Evolutionary conservation across 1,140 invertebrate genomes (phyloP), one percentile per base, ranked within the genome.

Genomic region (Gryllus bimaculatus): DNA sequence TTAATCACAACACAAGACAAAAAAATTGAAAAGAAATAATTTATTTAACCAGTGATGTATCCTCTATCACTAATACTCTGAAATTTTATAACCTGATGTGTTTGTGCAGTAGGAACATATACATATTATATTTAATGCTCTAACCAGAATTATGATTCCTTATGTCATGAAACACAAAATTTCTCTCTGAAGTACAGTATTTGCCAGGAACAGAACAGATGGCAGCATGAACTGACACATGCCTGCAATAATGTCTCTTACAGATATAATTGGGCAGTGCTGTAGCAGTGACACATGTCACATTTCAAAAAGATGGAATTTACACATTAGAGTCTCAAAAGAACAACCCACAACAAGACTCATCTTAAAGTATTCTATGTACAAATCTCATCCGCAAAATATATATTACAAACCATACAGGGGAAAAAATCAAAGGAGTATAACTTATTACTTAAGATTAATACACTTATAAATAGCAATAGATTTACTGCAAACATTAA

Each of bases 381-480:
- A 66, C 54, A 66, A 66, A 13, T 13, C 54, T 66, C 10, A 39
- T 13, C 54, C 10, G 54, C 54, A 18, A 13, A 66, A 66, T 18
- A 66, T 66, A 66, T 66, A 66, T 66, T 66, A 66, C 54, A 66
- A 66, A 66, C 54, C 54, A 66, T 66, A 66, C 54, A 66, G 54
- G 54, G 10, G 7, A 66, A 18, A 66, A 66, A 66, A 66, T 66
- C 2, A 66, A 66, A 13, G 10, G 18, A 13, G 10, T 18, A 66
- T 66, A 66, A 66, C 54, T 66, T 66, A 66, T 66, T 66, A 39
- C 54, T 66, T 66, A 66, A 66, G 54, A 66, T 66, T 66, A 66
- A 66, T 66, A 66, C 18, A 66, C 18, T 66, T 66, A 66, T 66
- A 66, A 66, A 66, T 66, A 66, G 54, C 54, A 13, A 13, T 13